Evolutionary conservation across 1,140 invertebrate species (phyloP).

Genomic region (Aphidius gifuensis): DNA sequence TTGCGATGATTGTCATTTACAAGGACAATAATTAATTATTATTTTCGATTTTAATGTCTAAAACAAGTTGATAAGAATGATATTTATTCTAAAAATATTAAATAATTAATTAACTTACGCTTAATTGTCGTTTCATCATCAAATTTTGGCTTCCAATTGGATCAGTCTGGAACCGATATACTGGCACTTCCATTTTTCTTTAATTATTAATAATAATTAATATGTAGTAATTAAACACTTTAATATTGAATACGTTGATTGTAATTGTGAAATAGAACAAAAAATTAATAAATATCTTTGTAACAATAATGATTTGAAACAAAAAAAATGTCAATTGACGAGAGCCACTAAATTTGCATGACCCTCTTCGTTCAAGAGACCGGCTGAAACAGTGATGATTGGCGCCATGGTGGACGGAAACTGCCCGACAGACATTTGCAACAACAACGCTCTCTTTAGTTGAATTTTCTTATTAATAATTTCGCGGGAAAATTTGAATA

Average conservation of each 20-base stretch:
- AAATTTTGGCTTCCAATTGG: conserved; percentile 3
- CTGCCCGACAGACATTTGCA: not conserved
- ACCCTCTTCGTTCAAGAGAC: not conserved
- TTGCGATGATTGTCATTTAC: too few relatives aligned
- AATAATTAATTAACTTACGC: conserved; percentile 4
- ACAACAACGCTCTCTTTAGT: conserved; percentile 1
- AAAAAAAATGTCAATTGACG: not conserved
- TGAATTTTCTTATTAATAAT: not conserved
- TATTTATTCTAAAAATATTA: not conserved
- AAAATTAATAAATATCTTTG: not conserved
- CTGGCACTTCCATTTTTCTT: conserved; percentile 4
- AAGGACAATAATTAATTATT: not conserved
- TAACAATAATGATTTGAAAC: not conserved
- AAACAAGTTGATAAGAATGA: not conserved
- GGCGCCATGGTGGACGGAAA: conserved; percentile 2
- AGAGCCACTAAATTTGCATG: not conserved
- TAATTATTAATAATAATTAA: not conserved
- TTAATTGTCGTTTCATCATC: conserved; percentile 5
- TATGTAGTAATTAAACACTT: not conserved
- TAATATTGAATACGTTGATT: not conserved
- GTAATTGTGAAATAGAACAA: not conserved
- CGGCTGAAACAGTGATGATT: conserved; percentile 9
- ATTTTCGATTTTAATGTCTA: too few relatives aligned
- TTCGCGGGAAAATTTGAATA: not conserved
- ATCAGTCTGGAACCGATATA: conserved; percentile 4